phyloP scores from a whole-genome alignment of 2,888 invertebrate genomes.

The Cosmia trapezina region DNA sequence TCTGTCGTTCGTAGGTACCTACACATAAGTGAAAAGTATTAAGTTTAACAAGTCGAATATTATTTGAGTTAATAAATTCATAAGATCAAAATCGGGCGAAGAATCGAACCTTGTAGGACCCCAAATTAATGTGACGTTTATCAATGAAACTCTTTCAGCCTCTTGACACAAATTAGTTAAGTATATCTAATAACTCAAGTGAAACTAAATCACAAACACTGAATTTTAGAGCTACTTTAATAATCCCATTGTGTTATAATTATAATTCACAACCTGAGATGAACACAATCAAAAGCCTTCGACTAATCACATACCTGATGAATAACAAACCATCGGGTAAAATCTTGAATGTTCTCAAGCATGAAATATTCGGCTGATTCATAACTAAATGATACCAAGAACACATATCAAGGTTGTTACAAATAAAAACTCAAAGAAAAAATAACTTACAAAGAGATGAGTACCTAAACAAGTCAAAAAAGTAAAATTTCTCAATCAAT shows the following conservation, averaged over 20 bases:
- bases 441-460: conserved; percentile 3
- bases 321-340: background rate
- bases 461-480: conserved; percentile 13
- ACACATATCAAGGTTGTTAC: conserved; percentile 2
- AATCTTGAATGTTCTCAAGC: background rate
- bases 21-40: background rate
- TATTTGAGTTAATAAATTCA: background rate
- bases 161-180: background rate
- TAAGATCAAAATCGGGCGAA: background rate
- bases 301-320: background rate
- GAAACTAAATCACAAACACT: background rate
- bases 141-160: background rate
- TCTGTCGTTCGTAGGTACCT: background rate
- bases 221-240: background rate
- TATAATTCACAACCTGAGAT: background rate
- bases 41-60: background rate
- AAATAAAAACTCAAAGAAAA: conserved; percentile 8
- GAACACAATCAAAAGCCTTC: conserved; percentile 29
- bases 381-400: background rate
- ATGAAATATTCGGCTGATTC: background rate
- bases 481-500: conserved; percentile 40
- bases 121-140: background rate
- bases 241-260: background rate
- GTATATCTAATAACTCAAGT: background rate
- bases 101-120: conserved; percentile 22